phyloP scores from a whole-genome alignment of 2,888 invertebrate species.

The Punctoribates punctum region DNA sequence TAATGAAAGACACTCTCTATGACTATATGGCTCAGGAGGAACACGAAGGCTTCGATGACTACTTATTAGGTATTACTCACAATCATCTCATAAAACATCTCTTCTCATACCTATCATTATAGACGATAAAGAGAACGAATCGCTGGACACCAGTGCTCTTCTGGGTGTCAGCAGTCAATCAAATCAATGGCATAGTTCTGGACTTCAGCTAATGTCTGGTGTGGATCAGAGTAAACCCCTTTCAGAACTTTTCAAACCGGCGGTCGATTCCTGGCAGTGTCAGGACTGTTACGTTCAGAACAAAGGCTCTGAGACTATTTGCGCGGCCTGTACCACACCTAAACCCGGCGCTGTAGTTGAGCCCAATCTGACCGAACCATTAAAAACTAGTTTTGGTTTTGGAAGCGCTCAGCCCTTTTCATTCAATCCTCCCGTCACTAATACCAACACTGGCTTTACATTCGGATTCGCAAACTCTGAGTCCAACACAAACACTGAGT shows the following conservation, averaged over 20 bases:
- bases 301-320: constrained; percentile 55
- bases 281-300: constrained; percentile 63
- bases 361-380: not conserved
- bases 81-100: not conserved
- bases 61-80: not conserved
- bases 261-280: constrained; percentile 65
- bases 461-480: not conserved
- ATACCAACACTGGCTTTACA: constrained; percentile 12
- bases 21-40: constrained; percentile 17
- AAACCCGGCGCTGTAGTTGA: constrained; percentile 36
- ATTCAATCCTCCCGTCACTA: not conserved
- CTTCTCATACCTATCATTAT: not conserved
- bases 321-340: constrained; percentile 58
- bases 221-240: constrained; percentile 46
- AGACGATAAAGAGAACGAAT: constrained; percentile 22
- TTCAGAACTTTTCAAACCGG: constrained; percentile 58
- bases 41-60: constrained; percentile 19
- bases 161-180: not conserved
- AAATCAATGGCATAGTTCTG: constrained; percentile 10
- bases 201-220: not conserved
- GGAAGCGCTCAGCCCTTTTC: not conserved
- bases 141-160: not conserved
- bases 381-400: not conserved
- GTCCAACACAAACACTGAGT: not conserved
- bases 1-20: constrained; percentile 26